These are phyloP conservation scores for Vultur gryphus DNA, from an alignment of 2,797 vertebrate species.

Conservation along the genomic window DNA sequence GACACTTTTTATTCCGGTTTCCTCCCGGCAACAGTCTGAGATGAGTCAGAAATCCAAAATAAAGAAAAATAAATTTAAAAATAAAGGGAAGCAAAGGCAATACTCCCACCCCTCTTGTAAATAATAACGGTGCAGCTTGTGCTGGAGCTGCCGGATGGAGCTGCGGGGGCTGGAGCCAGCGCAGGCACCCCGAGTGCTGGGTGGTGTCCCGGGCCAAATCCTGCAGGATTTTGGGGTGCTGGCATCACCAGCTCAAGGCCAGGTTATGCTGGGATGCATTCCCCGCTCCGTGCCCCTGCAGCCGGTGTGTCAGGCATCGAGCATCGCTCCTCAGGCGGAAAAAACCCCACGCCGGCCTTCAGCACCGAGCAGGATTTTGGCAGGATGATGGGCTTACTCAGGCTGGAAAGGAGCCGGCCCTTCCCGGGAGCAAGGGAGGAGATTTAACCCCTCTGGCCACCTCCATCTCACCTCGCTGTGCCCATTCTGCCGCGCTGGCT, in stretches of 20 bases:
- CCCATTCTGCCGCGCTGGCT: rapidly evolving
- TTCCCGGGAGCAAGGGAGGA: neutral
- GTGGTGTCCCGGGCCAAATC: neutral
- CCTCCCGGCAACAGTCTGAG: neutral
- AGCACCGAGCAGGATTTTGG: neutral
- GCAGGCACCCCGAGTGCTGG: neutral
- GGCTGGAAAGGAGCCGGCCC: neutral
- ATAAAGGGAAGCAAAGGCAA: neutral
- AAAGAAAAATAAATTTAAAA: neutral
- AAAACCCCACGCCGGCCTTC: neutral
- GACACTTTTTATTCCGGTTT: neutral
- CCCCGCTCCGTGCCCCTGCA: neutral
- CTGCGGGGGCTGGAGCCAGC: neutral
- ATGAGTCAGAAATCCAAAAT: conserved; percentile 49
- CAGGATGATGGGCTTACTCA: neutral
- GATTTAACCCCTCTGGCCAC: neutral
- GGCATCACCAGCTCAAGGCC: neutral
- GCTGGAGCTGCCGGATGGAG: neutral
- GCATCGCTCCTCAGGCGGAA: rapidly evolving
- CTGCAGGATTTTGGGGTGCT: neutral
- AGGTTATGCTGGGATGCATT: rapidly evolving
- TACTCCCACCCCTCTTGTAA: neutral
- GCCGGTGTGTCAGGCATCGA: rapidly evolving
- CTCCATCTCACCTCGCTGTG: rapidly evolving
- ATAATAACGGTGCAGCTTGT: neutral